Conservation (phyloP, 1,140 invertebrate genomes). For the Rhyacophila brunnea region DNA sequence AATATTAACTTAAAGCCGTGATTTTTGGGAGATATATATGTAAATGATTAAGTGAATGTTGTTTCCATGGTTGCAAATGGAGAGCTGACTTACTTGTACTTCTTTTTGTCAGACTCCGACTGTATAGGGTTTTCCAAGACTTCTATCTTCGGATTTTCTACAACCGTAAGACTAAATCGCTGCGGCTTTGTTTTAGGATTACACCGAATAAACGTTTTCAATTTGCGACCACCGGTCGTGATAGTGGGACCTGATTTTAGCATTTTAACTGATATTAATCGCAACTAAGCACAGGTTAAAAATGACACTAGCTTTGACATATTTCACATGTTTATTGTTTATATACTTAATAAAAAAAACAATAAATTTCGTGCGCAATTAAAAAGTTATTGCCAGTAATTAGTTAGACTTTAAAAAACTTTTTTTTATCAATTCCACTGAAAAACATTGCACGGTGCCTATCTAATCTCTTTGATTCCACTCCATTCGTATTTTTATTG, state of each 20-base stretch:
- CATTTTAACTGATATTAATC: constrained; percentile 1
- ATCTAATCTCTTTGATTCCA: too few species aligned
- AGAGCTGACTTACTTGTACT: constrained; percentile 44
- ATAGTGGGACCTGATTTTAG: constrained; percentile 7
- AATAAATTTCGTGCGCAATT: too few species aligned
- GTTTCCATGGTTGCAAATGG: too few species aligned
- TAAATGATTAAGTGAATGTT: constrained; percentile 42
- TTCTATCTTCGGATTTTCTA: constrained; percentile 15
- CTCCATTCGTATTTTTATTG: too few species aligned
- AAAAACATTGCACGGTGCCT: too few species aligned
- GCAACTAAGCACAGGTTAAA: too few species aligned
- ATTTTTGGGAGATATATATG: background rate
- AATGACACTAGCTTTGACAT: too few species aligned
- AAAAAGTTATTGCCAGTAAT: too few species aligned
- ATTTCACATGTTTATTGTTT: too few species aligned
- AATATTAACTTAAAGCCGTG: background rate
- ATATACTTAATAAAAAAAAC: too few species aligned
- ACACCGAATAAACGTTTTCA: background rate
- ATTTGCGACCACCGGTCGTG: constrained; percentile 8
- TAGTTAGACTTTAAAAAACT: too few species aligned
- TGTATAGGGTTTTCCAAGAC: constrained; percentile 30
- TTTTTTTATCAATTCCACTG: too few species aligned
- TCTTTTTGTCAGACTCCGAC: constrained; percentile 49
- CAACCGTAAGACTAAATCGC: background rate
- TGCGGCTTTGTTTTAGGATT: background rate